Evolutionary conservation across 2,113 vertebrate species (phyloP).

Genomic region (Myotis lucifugus): DNA sequence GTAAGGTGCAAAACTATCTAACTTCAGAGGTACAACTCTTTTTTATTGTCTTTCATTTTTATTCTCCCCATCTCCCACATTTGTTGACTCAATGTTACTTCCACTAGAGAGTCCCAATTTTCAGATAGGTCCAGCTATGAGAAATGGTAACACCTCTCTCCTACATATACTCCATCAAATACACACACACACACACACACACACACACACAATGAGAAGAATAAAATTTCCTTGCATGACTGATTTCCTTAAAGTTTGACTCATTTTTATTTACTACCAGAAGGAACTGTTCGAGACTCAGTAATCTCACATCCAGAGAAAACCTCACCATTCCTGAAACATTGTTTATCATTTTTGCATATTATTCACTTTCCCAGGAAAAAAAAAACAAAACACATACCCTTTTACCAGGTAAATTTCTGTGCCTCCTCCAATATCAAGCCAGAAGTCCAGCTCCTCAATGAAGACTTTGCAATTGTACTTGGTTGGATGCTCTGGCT

Average conservation of each 20-base stretch:
- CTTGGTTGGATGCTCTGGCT: neutral
- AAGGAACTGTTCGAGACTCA: neutral
- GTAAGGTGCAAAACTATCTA: neutral
- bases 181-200: neutral
- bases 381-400: neutral
- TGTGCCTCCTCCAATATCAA: neutral
- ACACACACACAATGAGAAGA: neutral
- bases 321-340: neutral
- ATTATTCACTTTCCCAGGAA: neutral
- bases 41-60: neutral
- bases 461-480: neutral
- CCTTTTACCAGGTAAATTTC: neutral
- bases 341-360: neutral
- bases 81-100: neutral
- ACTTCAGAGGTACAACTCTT: neutral
- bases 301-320: neutral
- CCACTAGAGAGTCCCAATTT: neutral
- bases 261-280: neutral
- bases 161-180: neutral
- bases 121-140: neutral
- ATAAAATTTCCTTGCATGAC: neutral
- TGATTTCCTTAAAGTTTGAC: neutral
- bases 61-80: neutral
- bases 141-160: neutral
- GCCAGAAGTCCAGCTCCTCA: neutral